Evolutionary conservation across 2,888 invertebrate genomes (phyloP).

Genomic region (Andrena praecox): DNA sequence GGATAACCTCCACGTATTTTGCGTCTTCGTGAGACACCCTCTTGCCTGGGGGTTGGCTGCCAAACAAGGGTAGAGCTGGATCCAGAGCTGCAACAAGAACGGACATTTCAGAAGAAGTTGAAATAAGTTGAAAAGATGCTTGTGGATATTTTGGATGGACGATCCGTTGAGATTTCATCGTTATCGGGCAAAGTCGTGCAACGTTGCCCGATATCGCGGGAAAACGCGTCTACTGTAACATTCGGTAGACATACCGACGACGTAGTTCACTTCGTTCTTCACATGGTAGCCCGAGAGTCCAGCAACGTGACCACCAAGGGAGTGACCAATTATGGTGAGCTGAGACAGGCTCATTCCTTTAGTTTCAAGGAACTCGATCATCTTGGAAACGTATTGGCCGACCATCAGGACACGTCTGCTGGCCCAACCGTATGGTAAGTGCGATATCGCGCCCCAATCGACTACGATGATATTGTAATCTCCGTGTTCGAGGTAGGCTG

Average conservation of each 20-base stretch:
- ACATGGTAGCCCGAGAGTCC: not conserved
- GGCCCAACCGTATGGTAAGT: not conserved
- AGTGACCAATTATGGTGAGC: slow-evolving; percentile 12
- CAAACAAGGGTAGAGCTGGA: slow-evolving; percentile 82
- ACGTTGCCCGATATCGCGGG: too few species aligned
- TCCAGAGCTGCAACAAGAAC: slow-evolving; percentile 80
- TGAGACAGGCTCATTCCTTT: not conserved
- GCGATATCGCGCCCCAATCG: slow-evolving; percentile 9
- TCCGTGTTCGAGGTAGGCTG: not conserved
- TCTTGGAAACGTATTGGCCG: not conserved
- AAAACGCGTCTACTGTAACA: not conserved
- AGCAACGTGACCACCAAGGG: slow-evolving; percentile 16
- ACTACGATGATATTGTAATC: slow-evolving; percentile 22
- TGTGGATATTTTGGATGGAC: too few species aligned
- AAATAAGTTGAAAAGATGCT: too few species aligned
- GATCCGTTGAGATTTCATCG: too few species aligned
- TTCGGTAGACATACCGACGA: slow-evolving; percentile 11
- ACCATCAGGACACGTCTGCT: not conserved
- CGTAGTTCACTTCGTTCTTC: not conserved
- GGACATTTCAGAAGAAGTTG: not conserved
- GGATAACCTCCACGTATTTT: slow-evolving; percentile 82
- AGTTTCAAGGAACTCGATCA: slow-evolving; percentile 15
- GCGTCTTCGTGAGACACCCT: slow-evolving; percentile 82
- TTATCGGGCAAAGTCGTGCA: too few species aligned
- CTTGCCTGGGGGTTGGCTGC: slow-evolving; percentile 57